Evolutionary conservation across 2,113 vertebrate species (phyloP).

Genomic region (Rhinoderma darwinii): DNA sequence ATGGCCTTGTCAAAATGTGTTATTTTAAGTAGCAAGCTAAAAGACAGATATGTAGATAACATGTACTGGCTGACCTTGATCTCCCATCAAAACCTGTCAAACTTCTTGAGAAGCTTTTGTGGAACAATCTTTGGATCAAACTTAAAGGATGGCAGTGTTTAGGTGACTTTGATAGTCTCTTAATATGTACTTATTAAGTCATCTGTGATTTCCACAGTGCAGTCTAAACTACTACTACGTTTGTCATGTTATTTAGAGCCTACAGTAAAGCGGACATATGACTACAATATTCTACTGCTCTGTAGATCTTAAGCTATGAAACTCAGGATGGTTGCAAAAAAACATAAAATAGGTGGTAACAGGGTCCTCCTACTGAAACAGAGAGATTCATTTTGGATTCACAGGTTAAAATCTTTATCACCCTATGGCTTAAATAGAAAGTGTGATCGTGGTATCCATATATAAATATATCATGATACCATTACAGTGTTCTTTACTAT

Average conservation of each 20-base stretch:
- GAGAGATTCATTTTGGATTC: too few relatives aligned
- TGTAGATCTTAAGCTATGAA: not conserved
- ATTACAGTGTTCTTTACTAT: too few relatives aligned
- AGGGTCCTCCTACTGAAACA: too few relatives aligned
- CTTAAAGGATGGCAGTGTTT: constrained; percentile 8
- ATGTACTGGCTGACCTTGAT: constrained; percentile 31
- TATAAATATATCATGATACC: too few relatives aligned
- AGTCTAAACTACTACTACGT: not conserved
- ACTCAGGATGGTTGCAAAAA: not conserved
- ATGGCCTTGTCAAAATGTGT: not conserved
- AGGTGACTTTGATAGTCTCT: not conserved
- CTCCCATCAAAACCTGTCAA: constrained; percentile 54
- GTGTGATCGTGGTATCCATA: too few relatives aligned
- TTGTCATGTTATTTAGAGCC: not conserved
- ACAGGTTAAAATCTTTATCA: too few relatives aligned
- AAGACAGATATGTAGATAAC: constrained; percentile 50
- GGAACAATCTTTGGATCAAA: constrained; percentile 60
- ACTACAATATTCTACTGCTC: not conserved
- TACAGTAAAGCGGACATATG: not conserved
- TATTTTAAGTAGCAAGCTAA: constrained; percentile 33
- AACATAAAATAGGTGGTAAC: too few relatives aligned
- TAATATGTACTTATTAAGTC: not conserved
- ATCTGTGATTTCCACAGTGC: not conserved
- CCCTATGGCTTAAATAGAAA: too few relatives aligned
- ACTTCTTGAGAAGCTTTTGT: constrained; percentile 51